Evolutionary conservation across 2,888 invertebrate genomes (phyloP).

Genomic region (Hirtodrosophila histrioides): DNA sequence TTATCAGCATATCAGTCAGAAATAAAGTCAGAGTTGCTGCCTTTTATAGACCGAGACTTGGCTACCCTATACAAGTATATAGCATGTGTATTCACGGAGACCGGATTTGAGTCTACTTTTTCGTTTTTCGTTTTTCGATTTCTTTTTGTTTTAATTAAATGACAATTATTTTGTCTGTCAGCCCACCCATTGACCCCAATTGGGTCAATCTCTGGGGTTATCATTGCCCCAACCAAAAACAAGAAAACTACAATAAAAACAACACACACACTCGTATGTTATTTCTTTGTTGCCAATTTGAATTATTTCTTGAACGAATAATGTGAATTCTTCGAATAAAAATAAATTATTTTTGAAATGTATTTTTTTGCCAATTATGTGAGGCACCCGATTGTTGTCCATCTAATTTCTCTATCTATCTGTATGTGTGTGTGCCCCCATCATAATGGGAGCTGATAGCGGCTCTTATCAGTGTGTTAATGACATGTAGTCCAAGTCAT

Average conservation of each 20-base stretch:
- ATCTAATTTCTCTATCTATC: conserved; percentile 44
- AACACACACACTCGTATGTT: conserved; percentile 4
- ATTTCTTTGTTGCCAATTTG: conserved; percentile 38
- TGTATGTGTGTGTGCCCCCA: conserved; percentile 25
- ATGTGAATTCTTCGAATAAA: background rate
- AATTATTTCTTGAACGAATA: background rate
- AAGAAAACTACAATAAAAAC: background rate
- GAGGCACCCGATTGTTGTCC: conserved; percentile 39
- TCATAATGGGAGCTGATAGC: conserved; percentile 65
- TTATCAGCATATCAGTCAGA: conserved; percentile 26
- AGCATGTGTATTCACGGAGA: conserved; percentile 21
- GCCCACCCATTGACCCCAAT: conserved; percentile 11
- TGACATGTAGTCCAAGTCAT: conserved; percentile 55
- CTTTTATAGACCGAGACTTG: background rate
- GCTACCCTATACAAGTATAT: conserved; percentile 2
- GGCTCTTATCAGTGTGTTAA: conserved; percentile 63
- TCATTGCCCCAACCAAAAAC: conserved; percentile 11
- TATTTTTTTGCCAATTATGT: conserved; percentile 58
- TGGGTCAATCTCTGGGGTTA: conserved; percentile 40
- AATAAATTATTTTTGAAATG: conserved; percentile 4
- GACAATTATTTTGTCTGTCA: conserved; percentile 49
- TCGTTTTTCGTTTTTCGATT: conserved; percentile 2
- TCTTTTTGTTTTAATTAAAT: conserved; percentile 9
- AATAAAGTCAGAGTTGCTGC: conserved; percentile 2
- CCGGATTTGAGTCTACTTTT: conserved; percentile 62